These are phyloP conservation scores for Eupithecia exiguata DNA, from an alignment of 2,888 invertebrate genomes.

Conservation along the genomic window DNA sequence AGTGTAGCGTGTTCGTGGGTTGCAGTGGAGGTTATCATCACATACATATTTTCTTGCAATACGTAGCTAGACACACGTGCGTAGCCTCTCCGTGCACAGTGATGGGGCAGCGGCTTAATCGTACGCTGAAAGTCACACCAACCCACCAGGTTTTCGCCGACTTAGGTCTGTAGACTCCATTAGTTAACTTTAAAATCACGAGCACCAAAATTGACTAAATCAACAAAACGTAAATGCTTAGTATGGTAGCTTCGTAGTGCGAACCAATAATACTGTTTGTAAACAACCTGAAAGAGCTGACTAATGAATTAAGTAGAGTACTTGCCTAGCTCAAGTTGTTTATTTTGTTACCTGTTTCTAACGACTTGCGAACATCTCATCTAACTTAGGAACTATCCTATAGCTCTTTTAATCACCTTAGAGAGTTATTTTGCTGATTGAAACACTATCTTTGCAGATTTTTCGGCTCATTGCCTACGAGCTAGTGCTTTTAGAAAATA, in stretches of 20 bases:
- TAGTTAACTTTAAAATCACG: background rate
- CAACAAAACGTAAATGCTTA: background rate
- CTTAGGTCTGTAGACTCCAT: background rate
- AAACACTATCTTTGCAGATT: slow-evolving; percentile 8
- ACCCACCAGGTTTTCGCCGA: too few relatives aligned
- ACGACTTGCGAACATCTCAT: slow-evolving; percentile 27
- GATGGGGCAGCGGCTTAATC: background rate
- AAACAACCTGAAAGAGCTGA: slow-evolving; percentile 32
- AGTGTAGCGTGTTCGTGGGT: too few relatives aligned
- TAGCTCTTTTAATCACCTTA: slow-evolving; percentile 20
- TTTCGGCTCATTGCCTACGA: slow-evolving; percentile 14
- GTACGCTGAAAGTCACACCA: background rate
- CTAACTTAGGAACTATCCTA: slow-evolving; percentile 27
- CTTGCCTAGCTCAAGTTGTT: slow-evolving; percentile 31
- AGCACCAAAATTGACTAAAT: background rate
- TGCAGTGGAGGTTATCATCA: too few relatives aligned
- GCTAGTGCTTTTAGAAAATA: background rate
- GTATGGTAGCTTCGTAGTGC: background rate
- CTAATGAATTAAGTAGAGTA: slow-evolving; percentile 27
- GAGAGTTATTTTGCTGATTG: slow-evolving; percentile 25
- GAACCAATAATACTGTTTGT: slow-evolving; percentile 15
- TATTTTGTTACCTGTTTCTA: slow-evolving; percentile 32
- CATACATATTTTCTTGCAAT: too few relatives aligned
- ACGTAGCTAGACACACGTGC: too few relatives aligned
- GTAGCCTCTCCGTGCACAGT: too few relatives aligned